Evolutionary conservation across 1,140 invertebrate species (phyloP).

Genomic region (Acromyrmex charruanus): DNA sequence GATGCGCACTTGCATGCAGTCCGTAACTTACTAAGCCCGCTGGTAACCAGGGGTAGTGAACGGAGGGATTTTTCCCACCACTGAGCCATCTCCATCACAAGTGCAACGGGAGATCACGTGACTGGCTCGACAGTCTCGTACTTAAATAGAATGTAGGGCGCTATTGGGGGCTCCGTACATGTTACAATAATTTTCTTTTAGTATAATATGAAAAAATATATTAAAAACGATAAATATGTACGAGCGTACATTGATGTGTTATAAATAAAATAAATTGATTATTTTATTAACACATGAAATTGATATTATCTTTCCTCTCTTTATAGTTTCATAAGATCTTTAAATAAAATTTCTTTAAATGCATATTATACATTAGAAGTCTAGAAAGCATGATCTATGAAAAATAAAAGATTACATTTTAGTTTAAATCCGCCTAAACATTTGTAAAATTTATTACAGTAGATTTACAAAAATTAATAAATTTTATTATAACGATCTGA

Average conservation of each 20-base stretch:
- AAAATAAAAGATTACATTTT: background rate
- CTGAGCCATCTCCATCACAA: slow-evolving; percentile 16
- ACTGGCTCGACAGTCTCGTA: slow-evolving; percentile 9
- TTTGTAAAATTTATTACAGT: background rate
- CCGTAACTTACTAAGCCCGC: slow-evolving; percentile 81
- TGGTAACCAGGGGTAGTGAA: slow-evolving; percentile 13
- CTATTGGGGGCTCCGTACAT: background rate
- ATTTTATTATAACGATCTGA: background rate
- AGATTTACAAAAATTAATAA: background rate
- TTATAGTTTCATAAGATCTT: background rate
- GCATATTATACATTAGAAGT: background rate
- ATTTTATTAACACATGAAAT: background rate
- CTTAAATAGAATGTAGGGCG: slow-evolving; percentile 1
- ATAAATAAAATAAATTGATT: background rate
- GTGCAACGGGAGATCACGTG: background rate
- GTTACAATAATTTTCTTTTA: background rate
- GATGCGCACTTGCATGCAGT: slow-evolving; percentile 77
- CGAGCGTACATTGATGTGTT: background rate
- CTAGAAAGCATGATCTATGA: background rate
- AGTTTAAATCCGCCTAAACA: background rate
- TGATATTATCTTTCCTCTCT: background rate
- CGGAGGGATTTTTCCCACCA: slow-evolving; percentile 35
- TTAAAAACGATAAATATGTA: background rate
- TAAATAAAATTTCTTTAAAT: background rate
- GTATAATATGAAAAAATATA: background rate